These are phyloP conservation scores for Protosalanx chinensis DNA, from an alignment of 2,797 vertebrate species.

Conservation along the genomic window DNA sequence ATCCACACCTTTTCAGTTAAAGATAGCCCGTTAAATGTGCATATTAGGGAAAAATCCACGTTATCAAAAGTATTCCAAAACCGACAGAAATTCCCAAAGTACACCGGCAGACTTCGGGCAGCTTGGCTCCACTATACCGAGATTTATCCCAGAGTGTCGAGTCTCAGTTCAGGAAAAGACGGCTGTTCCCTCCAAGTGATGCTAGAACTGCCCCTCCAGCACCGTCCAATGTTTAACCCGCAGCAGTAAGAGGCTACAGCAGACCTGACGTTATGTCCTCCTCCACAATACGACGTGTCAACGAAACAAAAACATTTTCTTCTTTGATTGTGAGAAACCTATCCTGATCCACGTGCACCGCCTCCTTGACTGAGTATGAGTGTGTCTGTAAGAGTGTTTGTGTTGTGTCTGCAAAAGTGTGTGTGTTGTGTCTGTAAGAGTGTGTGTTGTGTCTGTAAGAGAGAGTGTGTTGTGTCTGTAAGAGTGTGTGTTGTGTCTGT, in stretches of 20 bases:
- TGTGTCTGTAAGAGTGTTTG: neutral
- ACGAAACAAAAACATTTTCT: neutral
- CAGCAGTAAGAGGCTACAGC: neutral
- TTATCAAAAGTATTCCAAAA: neutral
- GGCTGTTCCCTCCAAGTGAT: no score
- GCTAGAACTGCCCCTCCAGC: no score
- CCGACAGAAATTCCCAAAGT: neutral
- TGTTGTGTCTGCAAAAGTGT: neutral
- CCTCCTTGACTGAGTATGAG: neutral
- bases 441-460: conserved; percentile 4
- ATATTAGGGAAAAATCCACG: neutral
- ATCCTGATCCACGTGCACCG: conserved; percentile 1
- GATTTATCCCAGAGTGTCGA: no score
- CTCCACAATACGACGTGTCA: neutral
- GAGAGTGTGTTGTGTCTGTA: conserved; percentile 5
- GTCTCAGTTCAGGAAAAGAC: no score
- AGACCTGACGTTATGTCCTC: neutral
- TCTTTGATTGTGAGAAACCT: neutral
- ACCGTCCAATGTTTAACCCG: no score
- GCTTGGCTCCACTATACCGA: no score
- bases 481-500: conserved; percentile 6
- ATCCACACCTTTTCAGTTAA: neutral
- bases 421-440: conserved; percentile 6
- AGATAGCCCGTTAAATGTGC: neutral
- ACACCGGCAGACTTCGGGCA: no score